Evolutionary conservation across 2,113 vertebrate species (phyloP).

Genomic region (Passer domesticus): DNA sequence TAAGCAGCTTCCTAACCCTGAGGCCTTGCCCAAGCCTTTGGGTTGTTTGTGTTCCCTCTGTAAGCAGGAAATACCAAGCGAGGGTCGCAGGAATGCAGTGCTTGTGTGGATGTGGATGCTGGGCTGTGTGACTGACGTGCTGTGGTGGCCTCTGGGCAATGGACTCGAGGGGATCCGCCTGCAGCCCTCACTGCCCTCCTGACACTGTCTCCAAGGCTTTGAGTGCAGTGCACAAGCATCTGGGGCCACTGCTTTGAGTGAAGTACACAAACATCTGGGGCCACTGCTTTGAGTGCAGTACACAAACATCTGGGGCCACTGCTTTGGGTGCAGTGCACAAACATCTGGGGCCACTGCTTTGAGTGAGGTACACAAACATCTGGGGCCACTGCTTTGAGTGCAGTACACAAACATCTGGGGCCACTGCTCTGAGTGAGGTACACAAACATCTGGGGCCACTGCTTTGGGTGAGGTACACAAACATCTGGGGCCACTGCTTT

Average conservation of each 20-base stretch:
- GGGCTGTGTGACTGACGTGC: not conserved
- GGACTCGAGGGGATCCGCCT: not conserved
- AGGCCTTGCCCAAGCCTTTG: not conserved
- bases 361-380: too few species aligned
- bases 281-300: too few species aligned
- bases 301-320: too few species aligned
- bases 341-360: too few species aligned
- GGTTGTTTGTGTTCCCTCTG: not conserved
- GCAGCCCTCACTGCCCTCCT: not conserved
- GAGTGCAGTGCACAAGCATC: not conserved
- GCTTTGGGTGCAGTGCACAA: too few species aligned
- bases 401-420: too few species aligned
- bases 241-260: not conserved
- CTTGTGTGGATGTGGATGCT: not conserved
- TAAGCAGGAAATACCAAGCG: conserved; percentile 36
- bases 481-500: too few species aligned
- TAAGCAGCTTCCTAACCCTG: accelerated
- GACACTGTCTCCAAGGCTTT: not conserved
- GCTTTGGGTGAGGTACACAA: too few species aligned
- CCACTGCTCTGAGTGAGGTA: too few species aligned
- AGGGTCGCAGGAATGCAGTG: not conserved
- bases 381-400: too few species aligned
- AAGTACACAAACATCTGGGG: too few species aligned
- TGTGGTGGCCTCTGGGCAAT: not conserved
- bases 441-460: too few species aligned